Evolutionary conservation across 2,113 vertebrate species (phyloP), one percentile per base, ranked within the genome.

Genomic region (Propithecus coquereli): DNA sequence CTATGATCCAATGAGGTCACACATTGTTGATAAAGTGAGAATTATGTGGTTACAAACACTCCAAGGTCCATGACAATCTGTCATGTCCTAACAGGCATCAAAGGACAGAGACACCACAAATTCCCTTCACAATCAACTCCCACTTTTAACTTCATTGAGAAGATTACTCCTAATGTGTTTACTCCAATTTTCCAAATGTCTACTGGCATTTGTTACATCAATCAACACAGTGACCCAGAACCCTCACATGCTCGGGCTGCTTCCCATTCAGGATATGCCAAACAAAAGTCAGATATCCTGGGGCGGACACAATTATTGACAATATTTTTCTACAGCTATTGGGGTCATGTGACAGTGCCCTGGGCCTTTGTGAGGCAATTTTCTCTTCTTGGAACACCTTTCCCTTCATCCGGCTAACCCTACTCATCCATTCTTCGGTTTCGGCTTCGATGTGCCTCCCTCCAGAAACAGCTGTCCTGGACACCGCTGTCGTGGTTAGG

Each of bases 401-500:
- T 5, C 22, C 10, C 13, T 81, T 37, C 34, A 23, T 20, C 4
- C 8, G 30, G 43, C 8, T 5, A 4, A 22, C 5, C 8, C 43
- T 16, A 0, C 20, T 10, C 17, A 23, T 9, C 40, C 32, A 1
- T 37, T 23, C 20, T 20, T 25, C 1, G 18, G n/a, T 34, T n/a
- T 65, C 71, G 16, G 50, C 45, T 52, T 32, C 1, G 12, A 2
- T 4, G 22, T 20, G 34, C 11, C n/a, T 6, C 45, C 34, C 40
- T 52, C 14, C 16, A 20, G n/a, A n/a, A 13, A 87, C 57, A 71
- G 37, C 27, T 6, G 5, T 8, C 47, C 25, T 13, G 4, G n/a
- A 5, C 22, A 13, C 40, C 2, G 12, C n/a, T 0, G 3, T 16
- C 0, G 0, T 1, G 2, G 4, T 2, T 63, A 12, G 57, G 9